Evolutionary conservation across 1,140 invertebrate species (phyloP), one percentile per base, ranked within the genome.

Genomic region (Ceratitis capitata): DNA sequence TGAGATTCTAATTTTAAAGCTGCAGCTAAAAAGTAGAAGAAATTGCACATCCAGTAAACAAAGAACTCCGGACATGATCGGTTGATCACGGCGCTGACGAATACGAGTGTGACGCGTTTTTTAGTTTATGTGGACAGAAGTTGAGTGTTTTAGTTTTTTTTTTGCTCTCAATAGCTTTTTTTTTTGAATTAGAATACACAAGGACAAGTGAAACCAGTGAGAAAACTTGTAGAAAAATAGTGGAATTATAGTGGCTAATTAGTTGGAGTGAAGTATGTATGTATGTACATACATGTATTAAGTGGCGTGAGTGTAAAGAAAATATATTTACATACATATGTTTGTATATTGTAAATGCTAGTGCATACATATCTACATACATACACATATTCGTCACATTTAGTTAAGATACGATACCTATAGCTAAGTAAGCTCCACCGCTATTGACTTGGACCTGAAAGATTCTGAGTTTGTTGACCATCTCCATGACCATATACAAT

Each of bases 1-100:
- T 39, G 69, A 32, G 69, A 78, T 78, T 78, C 69, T 78, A 78
- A 78, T 78, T 78, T 78, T 78, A 78, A 78, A 78, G 69, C 69
- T 78, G 69, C 69, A 78, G 69, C 69, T 39, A 32, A 78, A 78
- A 47, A 78, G 69, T 39, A 78, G 69, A 78, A 78, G 69, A 78
- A 78, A 78, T 78, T 78, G 23, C 69, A 78, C 35, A 78, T 47
- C 69, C 69, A 78, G 69, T 78, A 78, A 78, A 78, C 69, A 78
- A 78, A 78, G 69, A 78, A 78, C 69, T 78, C 69, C 69, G 69
- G 69, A 78, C 69, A 45, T 32, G 69, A 78, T 78, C 69, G 39
- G 69, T 45, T 35, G 69, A 78, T 78, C 69, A 39, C 69, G 69
- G 69, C 23, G 10, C 42, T 78, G 39, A 9, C n/a, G 45, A 6